Base-by-base conservation (phyloP, 2,113 vertebrate genomes). In the Falco punctatus region DNA sequence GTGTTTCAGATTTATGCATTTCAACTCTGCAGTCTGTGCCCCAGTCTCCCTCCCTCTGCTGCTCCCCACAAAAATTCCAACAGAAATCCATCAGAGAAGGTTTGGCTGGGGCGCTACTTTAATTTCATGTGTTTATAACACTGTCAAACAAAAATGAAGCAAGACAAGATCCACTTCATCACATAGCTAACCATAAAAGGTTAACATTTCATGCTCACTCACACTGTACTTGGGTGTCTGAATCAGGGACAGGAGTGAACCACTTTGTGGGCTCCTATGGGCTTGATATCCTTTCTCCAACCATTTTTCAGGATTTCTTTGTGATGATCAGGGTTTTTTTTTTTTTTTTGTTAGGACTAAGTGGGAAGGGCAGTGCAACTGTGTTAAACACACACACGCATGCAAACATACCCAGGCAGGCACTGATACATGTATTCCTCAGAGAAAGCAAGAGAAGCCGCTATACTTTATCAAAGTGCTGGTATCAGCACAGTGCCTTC, bases 101-200 rank as follows among this genome's bases (percentile, higher is more conserved):
- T 83, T 94, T 96, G 90, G 91, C 88, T 61, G 49, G 81, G 86
- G 57, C 77, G 57, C 12, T 78, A 28, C 90, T 95, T 90, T 52
- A 64, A 80, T 93, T 94, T 78, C 30, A 8, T 57, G 4, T 94
- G 92, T 93, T 98, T 97, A 93, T 94, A 95, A 70, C 54, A 35
- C 77, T 94, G 93, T 96, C 93, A 96, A 88, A 92, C 78, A 81
- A 84, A 94, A 92, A 78, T 65, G 80, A 97, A 96, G 67, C 87
- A 88, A 94, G 90, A 75, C 66, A 81, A 92, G 75, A 71, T 73
- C n/a, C 69, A 33, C 91, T 90, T 95, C 92, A 92, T 92, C 88
- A 66, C 54, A 51, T 4, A 77, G 46, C 66, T 95, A 74, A 82
- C 96, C 91, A 93, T 92, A 96, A 95, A 95, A 97, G 90, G 95